phyloP scores from a whole-genome alignment of 1,140 invertebrate genomes.

The Brachionus paranguensis region DNA sequence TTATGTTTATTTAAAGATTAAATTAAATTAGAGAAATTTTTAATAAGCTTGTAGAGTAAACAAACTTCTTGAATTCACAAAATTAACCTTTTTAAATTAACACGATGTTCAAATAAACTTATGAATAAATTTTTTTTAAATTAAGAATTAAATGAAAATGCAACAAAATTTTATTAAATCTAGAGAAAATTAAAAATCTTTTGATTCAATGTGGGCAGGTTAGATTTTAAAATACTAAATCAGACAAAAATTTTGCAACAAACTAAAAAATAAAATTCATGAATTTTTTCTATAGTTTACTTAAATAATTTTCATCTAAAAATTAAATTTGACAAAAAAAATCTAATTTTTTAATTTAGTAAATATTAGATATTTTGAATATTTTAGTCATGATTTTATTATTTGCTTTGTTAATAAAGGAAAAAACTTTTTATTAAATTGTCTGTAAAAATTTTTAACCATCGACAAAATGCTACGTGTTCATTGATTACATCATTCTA shows the following conservation, averaged over 20 bases:
- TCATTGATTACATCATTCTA: background rate
- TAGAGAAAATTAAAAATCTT: background rate
- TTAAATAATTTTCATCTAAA: background rate
- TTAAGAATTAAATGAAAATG: no score
- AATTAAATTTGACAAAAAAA: background rate
- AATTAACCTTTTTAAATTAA: no score
- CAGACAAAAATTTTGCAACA: background rate
- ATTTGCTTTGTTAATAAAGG: background rate
- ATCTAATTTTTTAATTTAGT: no score
- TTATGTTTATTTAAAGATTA: no score
- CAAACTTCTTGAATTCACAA: no score
- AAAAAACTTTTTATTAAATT: no score
- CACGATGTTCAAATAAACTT: no score
- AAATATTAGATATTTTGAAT: no score
- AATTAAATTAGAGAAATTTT: no score
- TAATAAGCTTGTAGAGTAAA: no score
- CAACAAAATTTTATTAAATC: no score
- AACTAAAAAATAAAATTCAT: background rate
- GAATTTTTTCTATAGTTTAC: background rate
- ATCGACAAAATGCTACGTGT: background rate
- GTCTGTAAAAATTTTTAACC: background rate
- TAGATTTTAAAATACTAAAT: background rate
- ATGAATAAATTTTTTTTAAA: no score
- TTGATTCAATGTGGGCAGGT: background rate
- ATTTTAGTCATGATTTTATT: background rate